phyloP scores from a whole-genome alignment of 23 tunicate species.

The Clavelina lepadiformis region DNA sequence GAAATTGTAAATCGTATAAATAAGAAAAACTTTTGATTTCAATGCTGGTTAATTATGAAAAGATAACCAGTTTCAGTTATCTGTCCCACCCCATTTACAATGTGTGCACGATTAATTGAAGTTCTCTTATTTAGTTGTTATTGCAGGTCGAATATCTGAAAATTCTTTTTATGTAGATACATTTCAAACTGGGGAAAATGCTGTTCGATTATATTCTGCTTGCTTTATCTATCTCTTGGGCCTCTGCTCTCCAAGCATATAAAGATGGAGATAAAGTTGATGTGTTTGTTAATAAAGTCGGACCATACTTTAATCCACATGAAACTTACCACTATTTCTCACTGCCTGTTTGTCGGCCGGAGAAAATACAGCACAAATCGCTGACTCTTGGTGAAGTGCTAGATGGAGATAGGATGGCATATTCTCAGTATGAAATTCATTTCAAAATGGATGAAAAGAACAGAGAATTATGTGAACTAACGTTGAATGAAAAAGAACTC shows the following conservation, averaged over 20 bases:
- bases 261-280: slow-evolving; percentile 76
- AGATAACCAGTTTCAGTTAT: no score
- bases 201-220: no score
- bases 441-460: slow-evolving; percentile 37
- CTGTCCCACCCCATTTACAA: no score
- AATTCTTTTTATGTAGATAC: no score
- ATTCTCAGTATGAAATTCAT: slow-evolving; percentile 64
- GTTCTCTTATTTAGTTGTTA: no score
- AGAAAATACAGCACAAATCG: slow-evolving; percentile 75
- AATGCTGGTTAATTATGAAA: no score
- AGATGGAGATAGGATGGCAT: slow-evolving; percentile 98
- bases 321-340: slow-evolving; percentile 97
- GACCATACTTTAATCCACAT: slow-evolving; percentile 98
- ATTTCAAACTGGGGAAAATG: no score
- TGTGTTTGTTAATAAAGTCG: slow-evolving; percentile 95
- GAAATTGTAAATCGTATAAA: no score
- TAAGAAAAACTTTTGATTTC: no score
- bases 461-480: slow-evolving; percentile 41
- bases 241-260: slow-evolving; percentile 35
- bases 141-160: no score
- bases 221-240: no score
- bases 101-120: no score
- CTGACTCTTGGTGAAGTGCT: slow-evolving; percentile 91
- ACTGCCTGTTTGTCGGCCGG: slow-evolving; percentile 90
- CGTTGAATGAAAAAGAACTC: slow-evolving; percentile 45